Base-by-base conservation (phyloP, 2,888 invertebrate genomes). In the Metacarcinus magister region DNA sequence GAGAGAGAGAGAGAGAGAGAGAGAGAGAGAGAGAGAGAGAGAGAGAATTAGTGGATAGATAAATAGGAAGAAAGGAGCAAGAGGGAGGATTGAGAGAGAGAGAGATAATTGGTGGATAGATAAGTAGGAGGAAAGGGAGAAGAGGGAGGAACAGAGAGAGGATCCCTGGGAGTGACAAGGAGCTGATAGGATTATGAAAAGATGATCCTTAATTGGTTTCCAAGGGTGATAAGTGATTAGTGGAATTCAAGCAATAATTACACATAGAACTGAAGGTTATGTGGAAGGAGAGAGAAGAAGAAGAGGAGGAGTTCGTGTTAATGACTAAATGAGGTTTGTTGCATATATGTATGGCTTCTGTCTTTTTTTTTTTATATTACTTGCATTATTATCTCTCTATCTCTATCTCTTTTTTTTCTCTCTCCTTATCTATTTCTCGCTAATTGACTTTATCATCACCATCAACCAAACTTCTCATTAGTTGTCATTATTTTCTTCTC, bases 401-500 rank as follows among this genome's bases (percentile, higher is more conserved):
- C 28, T 32, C 32, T 82, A 8, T 8, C 32, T 23, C 32, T 32
- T 13, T 32, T 32, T 32, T 82, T 32, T 82, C 82, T 82, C 82
- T 82, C 82, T 82, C 82, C 32, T 32, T 82, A 28, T 82, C 82
- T 82, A 28, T 82, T 32, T 82, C 82, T 82, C 82, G 28, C 82
- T 82, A 28, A 32, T 32, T 82, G 32, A 32, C 82, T 82, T 32
- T 82, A 28, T 82, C 82, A 2, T 82, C 19, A 5, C 13, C 28
- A 7, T 82, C 32, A 7, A 28, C 13, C 82, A 8, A 67, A 67
- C 28, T 32, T 82, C 19, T 82, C 82, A 82, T 82, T 82, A 82
- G 82, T 82, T 32, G 32, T 13, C 82, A 82, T 82, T 91, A 91
- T 32, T 44, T 44, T 91, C 48, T 44, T 91, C 48, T 91, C 44